Base-by-base conservation (phyloP, 2,797 vertebrate genomes). In the Onychomys arenicola region DNA sequence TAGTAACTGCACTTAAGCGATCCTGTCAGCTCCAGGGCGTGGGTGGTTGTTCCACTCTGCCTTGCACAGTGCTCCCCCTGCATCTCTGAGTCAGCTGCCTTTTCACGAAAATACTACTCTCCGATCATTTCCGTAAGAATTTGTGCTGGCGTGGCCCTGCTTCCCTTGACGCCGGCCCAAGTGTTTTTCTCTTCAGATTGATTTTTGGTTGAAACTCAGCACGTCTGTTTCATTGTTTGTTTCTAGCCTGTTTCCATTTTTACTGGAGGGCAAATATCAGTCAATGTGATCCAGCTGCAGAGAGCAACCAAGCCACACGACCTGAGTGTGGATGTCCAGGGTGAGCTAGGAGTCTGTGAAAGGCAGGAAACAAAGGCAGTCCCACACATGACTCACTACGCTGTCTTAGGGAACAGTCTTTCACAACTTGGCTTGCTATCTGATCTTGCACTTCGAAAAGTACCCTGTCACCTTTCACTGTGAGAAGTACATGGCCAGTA, bases 81-180 rank as follows among this genome's bases (percentile, higher is more conserved):
- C 32, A 61, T 83, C 97, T 97, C 97, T 69, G 21, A 98, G 92
- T 95, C 96, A 98, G 98, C 49, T 92, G 97, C 97, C 95, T 97
- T 96, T 97, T 98, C 94, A 98, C 95, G 97, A 98, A 98, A 98
- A 98, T 97, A 97, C 94, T 97, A 95, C 97, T 98, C 90, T 57
- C 92, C 89, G 96, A 97, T 89, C 86, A 97, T 98, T 98, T 98
- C 96, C 98, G 97, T 97, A 97, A 98, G 98, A 98, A 97, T 96
- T 75, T 93, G 95, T 73, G 96, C 96, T 98, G 97, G 98, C 96
- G 49, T 52, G 0, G 40, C 25, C 97, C n/a, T 98, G 97, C 98
- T 98, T 97, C 98, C 98, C 97, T 98, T 98, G 98, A 98, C 97
- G 78, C 91, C 11, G 16, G 2, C 97, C 98, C 98, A 98, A 98